These are phyloP conservation scores for Picus viridis DNA, from an alignment of 2,797 vertebrate genomes.

Conservation along the genomic window DNA sequence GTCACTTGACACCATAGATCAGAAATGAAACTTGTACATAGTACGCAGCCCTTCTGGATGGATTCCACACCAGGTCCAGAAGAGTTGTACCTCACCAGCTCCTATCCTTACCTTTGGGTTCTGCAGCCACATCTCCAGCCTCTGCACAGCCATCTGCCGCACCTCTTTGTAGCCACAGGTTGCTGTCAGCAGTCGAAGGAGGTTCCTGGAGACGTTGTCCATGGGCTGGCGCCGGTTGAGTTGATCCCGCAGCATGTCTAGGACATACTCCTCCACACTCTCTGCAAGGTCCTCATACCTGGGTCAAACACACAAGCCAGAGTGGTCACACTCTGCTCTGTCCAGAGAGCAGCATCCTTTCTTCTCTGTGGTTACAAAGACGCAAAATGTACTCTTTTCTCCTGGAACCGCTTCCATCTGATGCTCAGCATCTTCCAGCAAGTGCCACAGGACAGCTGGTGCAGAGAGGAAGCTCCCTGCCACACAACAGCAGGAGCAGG, in stretches of 20 bases:
- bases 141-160: slow-evolving; percentile 93
- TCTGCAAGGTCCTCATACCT: slow-evolving; percentile 96
- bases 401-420: neutral
- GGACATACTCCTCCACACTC: slow-evolving; percentile 96
- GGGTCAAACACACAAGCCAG: neutral
- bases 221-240: slow-evolving; percentile 96
- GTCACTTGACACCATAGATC: neutral
- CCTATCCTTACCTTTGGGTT: slow-evolving; percentile 90
- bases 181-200: slow-evolving; percentile 92
- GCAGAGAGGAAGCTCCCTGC: neutral
- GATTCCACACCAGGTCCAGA: neutral
- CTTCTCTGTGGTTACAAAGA: neutral
- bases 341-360: neutral
- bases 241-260: slow-evolving; percentile 94
- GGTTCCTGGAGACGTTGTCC: slow-evolving; percentile 96
- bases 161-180: slow-evolving; percentile 97
- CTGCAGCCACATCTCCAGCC: slow-evolving; percentile 98
- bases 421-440: neutral
- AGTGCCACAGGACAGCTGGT: neutral
- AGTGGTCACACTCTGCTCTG: neutral
- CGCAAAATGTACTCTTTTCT: neutral
- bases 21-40: rapidly evolving
- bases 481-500: neutral
- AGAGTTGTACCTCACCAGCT: neutral
- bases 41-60: neutral